These are phyloP conservation scores for Pempheris klunzingeri DNA, from an alignment of 2,797 vertebrate genomes.

Conservation along the genomic window DNA sequence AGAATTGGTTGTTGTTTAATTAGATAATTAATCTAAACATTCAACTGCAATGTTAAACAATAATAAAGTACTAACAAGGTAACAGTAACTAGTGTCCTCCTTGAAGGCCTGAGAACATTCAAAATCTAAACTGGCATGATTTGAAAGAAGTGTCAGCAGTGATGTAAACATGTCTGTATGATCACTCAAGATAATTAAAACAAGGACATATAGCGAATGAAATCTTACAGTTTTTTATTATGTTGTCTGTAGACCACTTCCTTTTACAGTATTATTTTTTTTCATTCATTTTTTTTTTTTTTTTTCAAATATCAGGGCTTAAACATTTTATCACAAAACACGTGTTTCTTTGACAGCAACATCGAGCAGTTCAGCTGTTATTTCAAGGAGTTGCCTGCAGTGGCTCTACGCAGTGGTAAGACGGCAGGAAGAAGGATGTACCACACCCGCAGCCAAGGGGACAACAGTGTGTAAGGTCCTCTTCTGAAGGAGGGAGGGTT, in stretches of 20 bases:
- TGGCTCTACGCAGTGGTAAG: slow-evolving; percentile 97
- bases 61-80: neutral
- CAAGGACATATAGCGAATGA: neutral
- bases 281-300: neutral
- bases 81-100: neutral
- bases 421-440: slow-evolving; percentile 96
- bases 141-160: neutral
- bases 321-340: slow-evolving; percentile 1
- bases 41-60: neutral
- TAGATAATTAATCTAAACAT: neutral
- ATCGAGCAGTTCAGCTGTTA: slow-evolving; percentile 98
- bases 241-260: neutral
- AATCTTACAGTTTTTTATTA: neutral
- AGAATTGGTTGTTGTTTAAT: neutral
- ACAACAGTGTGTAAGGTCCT: slow-evolving; percentile 95
- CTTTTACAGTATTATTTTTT: too few relatives aligned
- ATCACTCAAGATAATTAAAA: too few relatives aligned
- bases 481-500: slow-evolving; percentile 61
- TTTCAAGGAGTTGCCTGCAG: slow-evolving; percentile 97
- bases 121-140: neutral
- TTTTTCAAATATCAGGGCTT: neutral
- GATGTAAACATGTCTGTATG: neutral
- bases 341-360: slow-evolving; percentile 87
- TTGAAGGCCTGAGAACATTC: neutral
- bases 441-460: slow-evolving; percentile 98